A percentile compares a stretch with the other conserved stretches of the same genome.
Conservation (phyloP, 2,113 vertebrate species). For the Lipotes vexillifer region DNA sequence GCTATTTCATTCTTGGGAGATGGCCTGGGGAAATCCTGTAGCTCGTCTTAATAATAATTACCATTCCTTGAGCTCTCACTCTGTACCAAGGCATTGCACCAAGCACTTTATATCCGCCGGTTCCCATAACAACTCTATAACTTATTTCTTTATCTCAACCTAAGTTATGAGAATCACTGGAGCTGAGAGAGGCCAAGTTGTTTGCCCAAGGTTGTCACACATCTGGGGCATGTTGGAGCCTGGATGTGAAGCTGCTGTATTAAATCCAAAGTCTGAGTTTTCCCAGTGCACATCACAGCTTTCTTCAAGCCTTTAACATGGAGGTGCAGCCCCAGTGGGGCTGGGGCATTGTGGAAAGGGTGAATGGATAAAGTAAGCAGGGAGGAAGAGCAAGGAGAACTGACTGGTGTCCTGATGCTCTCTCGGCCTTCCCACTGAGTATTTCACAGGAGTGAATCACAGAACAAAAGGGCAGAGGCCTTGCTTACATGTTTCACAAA, state of each 20-base stretch:
- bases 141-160: background rate
- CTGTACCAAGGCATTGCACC: background rate
- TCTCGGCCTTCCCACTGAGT: background rate
- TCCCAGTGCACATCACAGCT: background rate
- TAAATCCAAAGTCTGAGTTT: background rate
- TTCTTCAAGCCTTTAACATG: background rate
- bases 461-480: conserved; percentile 51
- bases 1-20: background rate
- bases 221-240: background rate
- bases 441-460: conserved; percentile 33
- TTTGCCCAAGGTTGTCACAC: background rate
- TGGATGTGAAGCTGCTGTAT: background rate
- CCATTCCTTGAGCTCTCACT: background rate
- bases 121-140: background rate
- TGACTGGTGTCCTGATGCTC: background rate
- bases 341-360: background rate
- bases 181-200: background rate
- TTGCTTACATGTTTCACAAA: conserved; percentile 34
- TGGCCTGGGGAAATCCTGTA: background rate
- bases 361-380: background rate
- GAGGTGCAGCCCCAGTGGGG: background rate
- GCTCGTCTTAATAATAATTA: background rate
- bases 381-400: background rate
- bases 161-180: background rate
- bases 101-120: background rate